Conservation (phyloP, 1,140 invertebrate species). For the Himalopsyche phryganea region DNA sequence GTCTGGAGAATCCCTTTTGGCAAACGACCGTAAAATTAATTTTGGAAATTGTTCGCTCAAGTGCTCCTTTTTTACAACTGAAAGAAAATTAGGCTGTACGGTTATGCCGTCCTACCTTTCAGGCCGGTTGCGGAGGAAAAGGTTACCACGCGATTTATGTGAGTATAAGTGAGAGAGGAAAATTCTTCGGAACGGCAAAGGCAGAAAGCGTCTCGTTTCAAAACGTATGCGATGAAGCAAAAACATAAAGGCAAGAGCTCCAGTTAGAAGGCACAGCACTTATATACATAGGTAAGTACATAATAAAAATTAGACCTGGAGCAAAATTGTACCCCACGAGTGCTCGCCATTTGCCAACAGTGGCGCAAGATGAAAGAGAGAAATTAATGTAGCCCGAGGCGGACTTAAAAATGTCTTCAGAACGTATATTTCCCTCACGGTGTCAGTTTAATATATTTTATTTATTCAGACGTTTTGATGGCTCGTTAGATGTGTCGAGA, state of each 20-base stretch:
- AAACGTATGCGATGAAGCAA: slow-evolving; percentile 33
- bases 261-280: slow-evolving; percentile 16
- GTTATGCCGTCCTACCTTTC: slow-evolving; percentile 6
- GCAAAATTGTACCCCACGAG: neutral
- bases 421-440: neutral
- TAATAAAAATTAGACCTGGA: slow-evolving; percentile 30
- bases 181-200: slow-evolving; percentile 14
- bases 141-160: slow-evolving; percentile 4
- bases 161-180: neutral
- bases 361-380: slow-evolving; percentile 16
- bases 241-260: slow-evolving; percentile 27
- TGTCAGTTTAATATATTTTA: slow-evolving; percentile 31
- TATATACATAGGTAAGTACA: slow-evolving; percentile 16
- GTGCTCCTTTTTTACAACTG: slow-evolving; percentile 30
- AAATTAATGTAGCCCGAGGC: slow-evolving; percentile 23
- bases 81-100: slow-evolving; percentile 24
- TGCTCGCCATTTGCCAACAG: slow-evolving; percentile 4
- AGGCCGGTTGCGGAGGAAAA: neutral
- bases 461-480: slow-evolving; percentile 30
- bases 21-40: slow-evolving; percentile 34
- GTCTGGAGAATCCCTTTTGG: slow-evolving; percentile 14
- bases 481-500: slow-evolving; percentile 23
- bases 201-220: slow-evolving; percentile 21
- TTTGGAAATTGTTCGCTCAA: slow-evolving; percentile 30
- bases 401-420: slow-evolving; percentile 1